phyloP scores from a whole-genome alignment of 2,797 vertebrate species.

The Lates japonicus region DNA sequence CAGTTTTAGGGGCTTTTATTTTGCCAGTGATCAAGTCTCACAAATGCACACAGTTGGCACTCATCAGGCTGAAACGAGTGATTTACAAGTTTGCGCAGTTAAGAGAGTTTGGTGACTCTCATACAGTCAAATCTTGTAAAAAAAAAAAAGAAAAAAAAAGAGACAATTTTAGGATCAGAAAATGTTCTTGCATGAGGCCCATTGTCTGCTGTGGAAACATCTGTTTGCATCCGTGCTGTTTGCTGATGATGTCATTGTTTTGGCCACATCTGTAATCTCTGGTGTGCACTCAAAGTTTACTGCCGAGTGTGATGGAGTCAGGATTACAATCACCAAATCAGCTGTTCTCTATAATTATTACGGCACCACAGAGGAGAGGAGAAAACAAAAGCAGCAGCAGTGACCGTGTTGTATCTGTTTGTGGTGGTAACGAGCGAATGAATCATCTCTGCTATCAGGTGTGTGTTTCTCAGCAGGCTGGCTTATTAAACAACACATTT shows the following conservation, averaged over 20 bases:
- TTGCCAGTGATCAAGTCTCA: background rate
- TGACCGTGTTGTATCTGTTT: background rate
- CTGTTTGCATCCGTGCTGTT: conserved; percentile 30
- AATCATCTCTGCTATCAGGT: background rate
- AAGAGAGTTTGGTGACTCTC: background rate
- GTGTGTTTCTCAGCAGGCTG: background rate
- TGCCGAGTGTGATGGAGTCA: conserved; percentile 1
- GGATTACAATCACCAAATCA: conserved; percentile 23
- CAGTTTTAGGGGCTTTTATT: background rate
- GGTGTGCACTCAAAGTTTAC: conserved; percentile 26
- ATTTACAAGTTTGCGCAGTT: too few species aligned
- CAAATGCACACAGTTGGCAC: too few species aligned
- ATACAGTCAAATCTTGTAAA: background rate
- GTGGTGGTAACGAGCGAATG: background rate
- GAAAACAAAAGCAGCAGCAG: conserved; percentile 4
- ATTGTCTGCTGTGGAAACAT: conserved; percentile 36
- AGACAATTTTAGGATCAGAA: background rate
- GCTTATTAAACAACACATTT: background rate
- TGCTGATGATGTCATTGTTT: conserved; percentile 36
- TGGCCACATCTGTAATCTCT: conserved; percentile 28
- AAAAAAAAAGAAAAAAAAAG: too few species aligned
- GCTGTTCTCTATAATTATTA: conserved; percentile 11
- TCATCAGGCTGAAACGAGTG: too few species aligned
- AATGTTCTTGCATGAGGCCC: background rate
- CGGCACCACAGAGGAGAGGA: conserved; percentile 13